Evolutionary conservation across 2,797 vertebrate genomes (phyloP).

Genomic region (Anas bernieri): DNA sequence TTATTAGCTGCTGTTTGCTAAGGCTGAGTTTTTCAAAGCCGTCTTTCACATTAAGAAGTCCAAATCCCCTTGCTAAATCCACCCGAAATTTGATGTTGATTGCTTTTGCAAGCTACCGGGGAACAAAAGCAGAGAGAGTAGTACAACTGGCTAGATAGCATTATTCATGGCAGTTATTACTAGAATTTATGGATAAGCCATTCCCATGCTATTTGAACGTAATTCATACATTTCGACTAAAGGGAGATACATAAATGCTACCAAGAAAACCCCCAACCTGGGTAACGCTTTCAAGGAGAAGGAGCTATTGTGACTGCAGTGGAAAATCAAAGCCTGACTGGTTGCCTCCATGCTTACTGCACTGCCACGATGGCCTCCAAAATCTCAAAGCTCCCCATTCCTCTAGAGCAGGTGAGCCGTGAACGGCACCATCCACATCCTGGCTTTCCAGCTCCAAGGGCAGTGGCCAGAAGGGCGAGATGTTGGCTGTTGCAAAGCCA

Average conservation of each 20-base stretch:
- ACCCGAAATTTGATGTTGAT: neutral
- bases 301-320: neutral
- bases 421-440: neutral
- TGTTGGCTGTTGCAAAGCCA: neutral
- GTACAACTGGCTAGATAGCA: neutral
- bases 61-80: neutral
- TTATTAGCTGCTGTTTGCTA: constrained; percentile 31
- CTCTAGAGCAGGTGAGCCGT: neutral
- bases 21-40: neutral
- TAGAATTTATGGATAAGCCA: neutral
- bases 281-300: neutral
- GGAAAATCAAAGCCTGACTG: neutral
- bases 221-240: neutral
- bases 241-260: neutral
- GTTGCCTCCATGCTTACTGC: rapidly evolving
- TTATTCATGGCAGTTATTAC: neutral
- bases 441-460: neutral
- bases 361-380: neutral
- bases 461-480: rapidly evolving
- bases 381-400: neutral
- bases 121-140: neutral
- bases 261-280: neutral
- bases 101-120: neutral
- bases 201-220: neutral
- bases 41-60: neutral